Conservation (phyloP, 2,113 vertebrate genomes). For the Tragelaphus strepsiceros region DNA sequence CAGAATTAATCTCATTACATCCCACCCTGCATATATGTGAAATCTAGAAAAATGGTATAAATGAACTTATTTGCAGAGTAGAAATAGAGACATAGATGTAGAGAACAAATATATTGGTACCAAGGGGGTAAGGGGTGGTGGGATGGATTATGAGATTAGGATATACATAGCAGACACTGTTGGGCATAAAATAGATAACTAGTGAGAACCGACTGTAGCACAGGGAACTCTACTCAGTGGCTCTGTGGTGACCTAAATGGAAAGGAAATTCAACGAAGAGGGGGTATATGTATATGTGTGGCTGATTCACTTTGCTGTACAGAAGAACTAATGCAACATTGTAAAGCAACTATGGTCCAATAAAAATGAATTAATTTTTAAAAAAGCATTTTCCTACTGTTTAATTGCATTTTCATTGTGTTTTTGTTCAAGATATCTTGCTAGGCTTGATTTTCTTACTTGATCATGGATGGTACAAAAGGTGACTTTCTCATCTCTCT, state of each 20-base stretch:
- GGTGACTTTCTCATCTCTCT: background rate
- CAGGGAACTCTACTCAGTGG: background rate
- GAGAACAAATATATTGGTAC: background rate
- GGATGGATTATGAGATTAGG: background rate
- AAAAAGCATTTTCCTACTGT: background rate
- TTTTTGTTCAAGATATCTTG: background rate
- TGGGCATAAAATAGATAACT: background rate
- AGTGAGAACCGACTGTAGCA: background rate
- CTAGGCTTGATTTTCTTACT: background rate
- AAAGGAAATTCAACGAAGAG: background rate
- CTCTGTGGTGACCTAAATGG: background rate
- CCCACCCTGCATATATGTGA: background rate
- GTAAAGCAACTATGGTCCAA: background rate
- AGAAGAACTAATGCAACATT: background rate
- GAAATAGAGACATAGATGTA: background rate
- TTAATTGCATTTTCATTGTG: background rate
- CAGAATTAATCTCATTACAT: background rate
- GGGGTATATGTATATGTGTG: background rate
- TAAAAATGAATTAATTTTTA: background rate
- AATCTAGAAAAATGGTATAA: background rate
- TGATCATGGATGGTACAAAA: background rate
- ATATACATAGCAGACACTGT: background rate
- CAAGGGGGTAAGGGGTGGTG: background rate
- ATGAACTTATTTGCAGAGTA: background rate
- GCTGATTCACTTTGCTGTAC: background rate